Evolutionary conservation across 2,888 invertebrate species (phyloP), one percentile per base, ranked within the genome.

Genomic region (Drosophila anomalata): DNA sequence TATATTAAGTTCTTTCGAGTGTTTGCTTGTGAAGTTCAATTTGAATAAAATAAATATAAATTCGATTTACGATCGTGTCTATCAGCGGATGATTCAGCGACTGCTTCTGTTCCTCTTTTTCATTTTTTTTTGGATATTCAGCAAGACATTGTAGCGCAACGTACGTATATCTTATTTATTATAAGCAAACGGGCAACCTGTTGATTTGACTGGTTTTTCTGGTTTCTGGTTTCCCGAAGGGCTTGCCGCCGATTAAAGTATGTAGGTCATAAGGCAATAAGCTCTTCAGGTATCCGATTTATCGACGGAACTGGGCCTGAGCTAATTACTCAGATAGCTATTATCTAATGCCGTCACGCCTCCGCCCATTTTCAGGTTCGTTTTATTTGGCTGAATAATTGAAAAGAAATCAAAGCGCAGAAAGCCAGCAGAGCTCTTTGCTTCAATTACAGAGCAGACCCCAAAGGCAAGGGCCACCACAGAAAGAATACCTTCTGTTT

Each of bases 1-100:
- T 84, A 75, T 78, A 78, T 81, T 81, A 69, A 76, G 80, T 81
- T 83, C 80, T 83, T 83, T 74, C 69, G 62, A 84, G 78, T 84
- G 71, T 69, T 72, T 77, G 52, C 63, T 65, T 62, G 74, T 70
- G 66, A 76, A 74, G 73, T 62, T 78, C 62, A 66, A 70, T 80
- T 79, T 82, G 69, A 70, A 80, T 79, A 47, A 79, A 82, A 68
- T 72, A 70, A 57, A 57, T 68, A 65, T 65, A 50, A 68, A 68
- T 51, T 57, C 47, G 66, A 77, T 77, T 77, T 77, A 72, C 67
- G 73, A 75, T 22, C 70, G 46, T 47, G 62, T 39, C 62, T 47
- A 31, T 63, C 51, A 29, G 14, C 52, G 50, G 52, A 65, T 68
- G 67, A 68, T 29, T 69, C 48, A 69, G 36, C 14, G 33, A 41